Conservation (phyloP, 1,140 invertebrate genomes). For the Planococcus citri region DNA sequence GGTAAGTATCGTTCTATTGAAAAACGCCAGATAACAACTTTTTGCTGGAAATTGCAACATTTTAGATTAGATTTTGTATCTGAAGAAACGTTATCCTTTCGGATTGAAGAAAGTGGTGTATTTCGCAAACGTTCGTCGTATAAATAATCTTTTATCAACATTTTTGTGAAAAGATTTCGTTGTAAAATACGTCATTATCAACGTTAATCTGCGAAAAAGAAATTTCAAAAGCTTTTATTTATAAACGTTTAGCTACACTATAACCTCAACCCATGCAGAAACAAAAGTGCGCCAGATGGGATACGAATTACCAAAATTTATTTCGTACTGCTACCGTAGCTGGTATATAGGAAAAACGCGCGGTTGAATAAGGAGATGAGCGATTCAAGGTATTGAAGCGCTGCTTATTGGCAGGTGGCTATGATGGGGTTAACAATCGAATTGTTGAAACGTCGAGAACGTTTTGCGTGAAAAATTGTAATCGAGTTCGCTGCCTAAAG, state of each 20-base stretch:
- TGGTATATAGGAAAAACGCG: not conserved
- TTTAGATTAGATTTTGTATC: no score
- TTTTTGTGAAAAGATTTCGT: not conserved
- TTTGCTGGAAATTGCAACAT: no score
- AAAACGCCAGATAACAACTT: no score
- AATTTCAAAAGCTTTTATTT: not conserved
- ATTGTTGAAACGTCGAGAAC: not conserved
- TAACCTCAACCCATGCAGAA: not conserved
- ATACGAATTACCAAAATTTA: constrained; percentile 4
- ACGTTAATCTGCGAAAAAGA: not conserved
- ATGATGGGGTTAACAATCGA: not conserved
- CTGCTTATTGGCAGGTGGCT: not conserved
- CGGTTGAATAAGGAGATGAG: not conserved
- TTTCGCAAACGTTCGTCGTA: not conserved
- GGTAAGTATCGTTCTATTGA: no score
- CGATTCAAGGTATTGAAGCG: not conserved
- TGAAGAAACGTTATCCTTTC: no score
- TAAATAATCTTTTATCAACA: not conserved
- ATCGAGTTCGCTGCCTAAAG: not conserved
- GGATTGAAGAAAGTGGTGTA: no score
- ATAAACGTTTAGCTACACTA: not conserved
- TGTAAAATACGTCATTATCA: not conserved
- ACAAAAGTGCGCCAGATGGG: not conserved
- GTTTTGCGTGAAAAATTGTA: not conserved
- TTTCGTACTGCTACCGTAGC: not conserved